Percentiles rank a stretch among this genome's conserved stretches.
phyloP scores from a whole-genome alignment of 2,797 vertebrate genomes.

The Sebastes iracundus region DNA sequence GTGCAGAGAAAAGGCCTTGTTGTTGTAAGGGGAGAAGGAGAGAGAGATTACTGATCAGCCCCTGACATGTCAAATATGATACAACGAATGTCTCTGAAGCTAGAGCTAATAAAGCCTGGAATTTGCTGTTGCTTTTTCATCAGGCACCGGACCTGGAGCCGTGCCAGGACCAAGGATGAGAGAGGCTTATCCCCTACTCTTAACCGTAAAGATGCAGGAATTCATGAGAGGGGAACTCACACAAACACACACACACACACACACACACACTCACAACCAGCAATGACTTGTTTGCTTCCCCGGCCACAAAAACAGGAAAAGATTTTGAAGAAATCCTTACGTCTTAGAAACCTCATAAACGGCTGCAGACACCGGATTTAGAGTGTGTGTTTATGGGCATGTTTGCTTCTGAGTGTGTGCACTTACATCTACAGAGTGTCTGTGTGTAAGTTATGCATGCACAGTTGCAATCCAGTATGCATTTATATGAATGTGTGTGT shows the following conservation, averaged over 20 bases:
- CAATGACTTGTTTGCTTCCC: constrained; percentile 48
- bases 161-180: constrained; percentile 54
- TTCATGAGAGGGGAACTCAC: constrained; percentile 35
- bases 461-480: not conserved
- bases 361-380: not conserved
- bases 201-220: constrained; percentile 56
- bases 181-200: constrained; percentile 49
- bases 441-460: not conserved
- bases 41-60: constrained; percentile 54
- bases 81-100: constrained; percentile 62
- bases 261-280: constrained; percentile 10
- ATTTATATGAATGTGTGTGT: not conserved
- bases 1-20: constrained; percentile 58
- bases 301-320: constrained; percentile 34
- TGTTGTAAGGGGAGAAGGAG: constrained; percentile 56
- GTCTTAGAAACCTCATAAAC: constrained; percentile 22
- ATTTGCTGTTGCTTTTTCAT: constrained; percentile 75
- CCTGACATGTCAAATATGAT: constrained; percentile 65
- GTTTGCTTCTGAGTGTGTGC: not conserved
- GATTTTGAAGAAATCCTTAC: constrained; percentile 28
- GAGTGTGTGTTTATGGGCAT: not conserved
- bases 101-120: constrained; percentile 75
- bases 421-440: not conserved
- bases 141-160: constrained; percentile 52
- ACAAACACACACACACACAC: constrained; percentile 11